These are phyloP conservation scores for Lordiphosa fenestrarum DNA, from an alignment of 2,888 invertebrate genomes.

Conservation along the genomic window DNA sequence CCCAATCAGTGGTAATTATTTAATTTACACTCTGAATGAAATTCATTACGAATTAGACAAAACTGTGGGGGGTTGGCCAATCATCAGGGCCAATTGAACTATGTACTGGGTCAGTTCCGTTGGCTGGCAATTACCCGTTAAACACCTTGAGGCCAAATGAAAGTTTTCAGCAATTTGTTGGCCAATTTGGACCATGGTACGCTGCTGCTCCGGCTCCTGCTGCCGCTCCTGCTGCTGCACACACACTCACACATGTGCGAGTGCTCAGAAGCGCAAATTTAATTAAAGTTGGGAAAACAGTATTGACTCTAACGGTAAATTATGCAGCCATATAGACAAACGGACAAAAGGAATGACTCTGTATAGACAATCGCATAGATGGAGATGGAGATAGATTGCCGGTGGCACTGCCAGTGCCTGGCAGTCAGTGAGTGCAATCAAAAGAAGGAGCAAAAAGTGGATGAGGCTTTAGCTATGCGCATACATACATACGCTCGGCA, in stretches of 20 bases:
- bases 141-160: constrained; percentile 44
- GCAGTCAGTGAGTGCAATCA: constrained; percentile 17
- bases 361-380: constrained; percentile 39
- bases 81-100: constrained; percentile 5
- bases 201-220: constrained; percentile 11
- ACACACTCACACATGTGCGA: constrained; percentile 16
- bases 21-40: constrained; percentile 6
- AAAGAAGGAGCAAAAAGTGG: constrained; percentile 18
- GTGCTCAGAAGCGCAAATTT: constrained; percentile 62
- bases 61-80: too few relatives aligned
- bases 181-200: constrained; percentile 42
- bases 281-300: constrained; percentile 67
- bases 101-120: background rate
- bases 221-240: constrained; percentile 14
- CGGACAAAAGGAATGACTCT: constrained; percentile 24
- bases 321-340: constrained; percentile 54
- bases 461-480: constrained; percentile 32
- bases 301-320: constrained; percentile 68
- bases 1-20: constrained; percentile 1
- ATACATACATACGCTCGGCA: constrained; percentile 6
- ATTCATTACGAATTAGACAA: constrained; percentile 1
- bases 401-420: constrained; percentile 1
- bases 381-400: constrained; percentile 41
- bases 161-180: constrained; percentile 48
- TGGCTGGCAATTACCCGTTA: constrained; percentile 49